Evolutionary conservation across 2,888 invertebrate species (phyloP), one percentile per base, ranked within the genome.

Genomic region (Tachystola acroxantha): DNA sequence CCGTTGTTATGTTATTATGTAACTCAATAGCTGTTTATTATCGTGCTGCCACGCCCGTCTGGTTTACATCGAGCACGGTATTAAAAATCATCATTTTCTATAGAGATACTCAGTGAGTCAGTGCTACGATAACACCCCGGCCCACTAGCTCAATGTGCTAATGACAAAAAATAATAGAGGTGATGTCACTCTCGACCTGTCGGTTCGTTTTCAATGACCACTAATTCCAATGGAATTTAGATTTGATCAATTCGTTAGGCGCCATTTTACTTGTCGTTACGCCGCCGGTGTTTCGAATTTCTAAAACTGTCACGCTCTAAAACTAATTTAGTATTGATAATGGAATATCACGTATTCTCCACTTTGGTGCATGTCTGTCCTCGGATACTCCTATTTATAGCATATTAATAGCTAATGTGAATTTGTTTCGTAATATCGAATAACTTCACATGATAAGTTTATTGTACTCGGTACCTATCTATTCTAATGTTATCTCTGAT

Each of bases 121-220:
- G 49, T 49, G 27, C 27, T 42, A 52, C 58, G 57, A 68, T 68
- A 65, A 65, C 58, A 49, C 46, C 40, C 32, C 41, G 29, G n/a
- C n/a, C 42, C 39, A 43, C 41, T 40, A 39, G 41, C 42, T 49
- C 43, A 49, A 49, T 54, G 57, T 64, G 63, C 54, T 69, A 69
- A 66, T 70, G 59, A 57, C 63, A 72, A 71, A 69, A 73, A 66
- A 62, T 55, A 51, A 62, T 55, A 55, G 57, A 43, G n/a, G n/a
- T 73, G 70, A 75, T 64, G 58, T 74, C 74, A 76, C 65, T 60
- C 40, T 36, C 44, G 48, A 57, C 52, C 49, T 48, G 49, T 45
- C n/a, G 49, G 44, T 53, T 49, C 54, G 42, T 48, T n/a, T n/a
- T n/a, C n/a, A n/a, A 43, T 53, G 48, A 48, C 52, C 54, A 57